Base-by-base conservation (phyloP, 2,888 invertebrate genomes). In the Lomographa bimaculata region DNA sequence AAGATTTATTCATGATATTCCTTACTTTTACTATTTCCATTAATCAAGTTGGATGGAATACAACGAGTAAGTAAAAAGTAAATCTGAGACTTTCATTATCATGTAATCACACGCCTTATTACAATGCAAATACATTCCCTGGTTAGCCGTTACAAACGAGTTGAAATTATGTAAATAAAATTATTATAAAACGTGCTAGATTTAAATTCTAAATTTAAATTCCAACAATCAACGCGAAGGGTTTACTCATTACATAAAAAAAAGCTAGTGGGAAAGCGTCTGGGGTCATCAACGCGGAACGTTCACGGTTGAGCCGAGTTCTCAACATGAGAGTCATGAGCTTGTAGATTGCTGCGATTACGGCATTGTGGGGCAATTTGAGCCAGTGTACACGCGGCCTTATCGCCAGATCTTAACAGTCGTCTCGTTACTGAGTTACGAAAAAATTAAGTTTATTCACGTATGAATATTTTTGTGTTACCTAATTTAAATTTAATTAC, bases 231-330 rank as follows among this genome's bases (percentile, higher is more conserved):
- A 75, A 42, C 39, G 41, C 61, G 46, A 50, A 52, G 59, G 53
- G 57, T 61, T 64, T 61, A 58, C 65, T 76, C 67, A 72, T 79
- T 73, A 74, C 61, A 60, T 62, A 61, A 72, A 75, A 66, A 71
- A 66, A 60, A 57, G 44, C 61, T 71, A 79, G 81, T 84, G 83
- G 81, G 84, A 85, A 83, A 79, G 74, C 69, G 67, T 70, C 66
- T 70, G 72, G 47, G 64, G 49, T 64, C 70, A 79, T 62, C 73
- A 69, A 79, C 69, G 85, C 79, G 84, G 75, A 81, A 86, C 84
- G 70, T 83, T 83, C 79, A 84, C 78, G 85, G 64, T 68, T 76
- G 77, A 72, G 56, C 67, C 65, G 64, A 70, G 72, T 69, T 74
- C 75, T 74, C 74, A 65, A 64, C 54, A 55, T 26, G 42, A 25